phyloP scores from a whole-genome alignment of 2,113 vertebrate species.

The Tragulus kanchil region DNA sequence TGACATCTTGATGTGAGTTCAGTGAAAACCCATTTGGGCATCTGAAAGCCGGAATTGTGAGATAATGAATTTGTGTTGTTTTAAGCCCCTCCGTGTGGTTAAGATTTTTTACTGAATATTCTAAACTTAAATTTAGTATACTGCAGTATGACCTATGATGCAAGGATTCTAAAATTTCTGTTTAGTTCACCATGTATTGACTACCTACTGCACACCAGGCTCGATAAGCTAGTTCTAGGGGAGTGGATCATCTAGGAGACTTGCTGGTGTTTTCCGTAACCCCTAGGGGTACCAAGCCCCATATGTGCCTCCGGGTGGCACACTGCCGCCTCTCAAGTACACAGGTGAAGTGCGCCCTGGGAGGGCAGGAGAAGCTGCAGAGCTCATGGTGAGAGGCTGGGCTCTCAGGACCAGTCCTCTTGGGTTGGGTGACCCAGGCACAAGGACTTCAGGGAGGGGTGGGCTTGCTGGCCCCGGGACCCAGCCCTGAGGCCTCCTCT shows the following conservation, averaged over 20 bases:
- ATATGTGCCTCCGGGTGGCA: neutral
- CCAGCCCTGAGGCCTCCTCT: neutral
- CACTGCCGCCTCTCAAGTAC: neutral
- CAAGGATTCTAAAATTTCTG: neutral
- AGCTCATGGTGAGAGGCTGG: neutral
- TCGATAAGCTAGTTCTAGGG: neutral
- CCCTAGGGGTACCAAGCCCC: neutral
- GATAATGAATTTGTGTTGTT: conserved; percentile 19
- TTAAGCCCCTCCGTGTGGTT: neutral
- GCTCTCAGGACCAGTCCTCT: neutral
- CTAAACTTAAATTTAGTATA: neutral
- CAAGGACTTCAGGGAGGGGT: neutral
- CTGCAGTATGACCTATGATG: neutral
- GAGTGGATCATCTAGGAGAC: neutral
- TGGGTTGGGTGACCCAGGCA: no score
- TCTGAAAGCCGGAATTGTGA: neutral
- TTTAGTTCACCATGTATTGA: neutral
- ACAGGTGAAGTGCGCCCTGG: neutral
- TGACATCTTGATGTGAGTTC: neutral
- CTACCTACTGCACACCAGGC: neutral
- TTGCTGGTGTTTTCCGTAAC: neutral
- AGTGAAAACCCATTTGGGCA: neutral
- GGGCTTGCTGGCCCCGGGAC: neutral
- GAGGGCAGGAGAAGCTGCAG: neutral
- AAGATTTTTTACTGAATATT: neutral